Base-by-base conservation (phyloP, 2,797 vertebrate genomes). In the Pantherophis alleghaniensis region DNA sequence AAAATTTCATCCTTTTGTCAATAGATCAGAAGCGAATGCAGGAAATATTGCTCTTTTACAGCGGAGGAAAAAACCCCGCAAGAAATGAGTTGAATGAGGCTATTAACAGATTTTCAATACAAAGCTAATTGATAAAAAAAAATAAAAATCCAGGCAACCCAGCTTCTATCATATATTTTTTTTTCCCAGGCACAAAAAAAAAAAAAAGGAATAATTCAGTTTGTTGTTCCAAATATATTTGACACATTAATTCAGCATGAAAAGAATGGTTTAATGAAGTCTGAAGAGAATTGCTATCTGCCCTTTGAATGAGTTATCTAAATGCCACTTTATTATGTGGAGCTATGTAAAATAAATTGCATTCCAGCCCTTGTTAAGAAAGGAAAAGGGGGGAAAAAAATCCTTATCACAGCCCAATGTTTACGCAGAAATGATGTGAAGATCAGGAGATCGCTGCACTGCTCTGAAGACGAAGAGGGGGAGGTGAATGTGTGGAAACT, bases 251-350 rank as follows among this genome's bases (percentile, higher is more conserved):
- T 96, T 97, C 96, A 97, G 97, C 95, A 97, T 96, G 96, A 97
- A 97, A 98, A 97, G 94, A 96, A 47, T 94, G 93, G 97, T 97
- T 97, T 97, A 97, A 97, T 97, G 95, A 98, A 97, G 94, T 97
- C 97, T 97, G 95, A 96, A 94, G 96, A 96, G 97, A 97, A 97
- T 97, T 97, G 95, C 91, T 97, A 96, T 97, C 96, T 96, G 91
- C 94, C 95, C 95, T 97, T 97, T 96, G 97, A 97, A 96, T 97
- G 97, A 97, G 96, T 96, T 96, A 97, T 97, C 97, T 96, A 95
- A 97, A 96, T 96, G 94, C 94, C 90, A 96, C 97, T 97, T 98
- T 97, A 97, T 97, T 97, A 97, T 98, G 97, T 95, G 97, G 98
- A 98, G 96, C 95, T 96, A 94, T 95, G 94, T 96, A 97, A 98